A percentile compares a stretch with the other conserved stretches of the same genome.
These are phyloP conservation scores for Oplegnathus fasciatus DNA, from an alignment of 2,113 vertebrate species.

Conservation along the genomic window DNA sequence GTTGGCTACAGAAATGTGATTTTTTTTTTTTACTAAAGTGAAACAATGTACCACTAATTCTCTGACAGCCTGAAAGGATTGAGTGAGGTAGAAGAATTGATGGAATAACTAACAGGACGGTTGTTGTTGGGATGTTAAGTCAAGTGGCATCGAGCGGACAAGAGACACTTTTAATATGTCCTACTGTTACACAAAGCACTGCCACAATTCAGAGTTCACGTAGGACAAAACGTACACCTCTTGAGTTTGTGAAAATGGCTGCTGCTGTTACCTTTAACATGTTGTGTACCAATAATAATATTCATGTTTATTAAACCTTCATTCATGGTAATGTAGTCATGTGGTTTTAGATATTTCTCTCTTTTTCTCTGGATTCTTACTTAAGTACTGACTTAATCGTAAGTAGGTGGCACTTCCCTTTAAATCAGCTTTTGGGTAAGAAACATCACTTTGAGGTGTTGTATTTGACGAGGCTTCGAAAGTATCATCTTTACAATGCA, in stretches of 20 bases:
- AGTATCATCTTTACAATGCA: not conserved
- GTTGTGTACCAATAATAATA: slow-evolving; percentile 40
- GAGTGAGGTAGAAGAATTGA: slow-evolving; percentile 1
- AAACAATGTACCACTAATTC: not conserved
- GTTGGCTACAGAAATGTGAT: slow-evolving; percentile 1
- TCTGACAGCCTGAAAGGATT: not conserved
- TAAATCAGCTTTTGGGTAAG: not conserved
- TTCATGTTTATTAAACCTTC: slow-evolving; percentile 59
- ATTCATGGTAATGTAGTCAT: slow-evolving; percentile 14
- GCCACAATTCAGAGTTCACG: slow-evolving; percentile 19
- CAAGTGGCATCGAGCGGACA: not conserved
- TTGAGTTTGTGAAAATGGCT: slow-evolving; percentile 40
- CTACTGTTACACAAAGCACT: slow-evolving; percentile 24
- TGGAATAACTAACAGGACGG: not conserved
- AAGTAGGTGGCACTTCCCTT: no score
- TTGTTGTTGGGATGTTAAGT: not conserved
- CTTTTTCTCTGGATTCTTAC: not conserved
- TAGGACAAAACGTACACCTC: not conserved
- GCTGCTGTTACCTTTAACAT: slow-evolving; percentile 49
- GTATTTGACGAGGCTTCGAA: not conserved
- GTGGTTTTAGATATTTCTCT: not conserved
- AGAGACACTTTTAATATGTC: not conserved
- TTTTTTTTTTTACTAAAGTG: not conserved
- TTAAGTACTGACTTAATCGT: not conserved
- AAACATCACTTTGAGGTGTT: not conserved